Evolutionary conservation across 2,113 vertebrate genomes (phyloP).

Genomic region (Candoia aspera): DNA sequence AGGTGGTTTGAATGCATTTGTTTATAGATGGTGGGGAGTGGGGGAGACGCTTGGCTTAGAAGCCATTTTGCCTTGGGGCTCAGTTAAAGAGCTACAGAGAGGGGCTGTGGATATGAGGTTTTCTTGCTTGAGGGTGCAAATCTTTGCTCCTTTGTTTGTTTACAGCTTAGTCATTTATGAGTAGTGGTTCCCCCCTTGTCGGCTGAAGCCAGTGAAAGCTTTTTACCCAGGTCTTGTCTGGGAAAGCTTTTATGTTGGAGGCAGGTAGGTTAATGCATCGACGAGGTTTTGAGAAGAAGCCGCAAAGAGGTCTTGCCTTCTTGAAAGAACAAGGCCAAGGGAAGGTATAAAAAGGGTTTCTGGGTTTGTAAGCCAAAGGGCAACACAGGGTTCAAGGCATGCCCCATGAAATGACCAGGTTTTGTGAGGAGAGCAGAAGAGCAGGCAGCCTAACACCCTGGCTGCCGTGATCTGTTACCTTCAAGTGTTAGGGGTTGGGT

Average conservation of each 20-base stretch:
- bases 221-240: slow-evolving; percentile 51
- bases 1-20: neutral
- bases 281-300: slow-evolving; percentile 1
- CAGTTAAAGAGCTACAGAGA: slow-evolving; percentile 21
- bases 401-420: neutral
- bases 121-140: slow-evolving; percentile 14
- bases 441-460: neutral
- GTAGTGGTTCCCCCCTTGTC: neutral
- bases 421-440: neutral
- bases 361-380: neutral
- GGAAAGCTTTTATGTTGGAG: slow-evolving; percentile 46
- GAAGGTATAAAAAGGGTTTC: neutral
- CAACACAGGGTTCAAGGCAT: neutral
- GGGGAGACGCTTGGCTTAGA: neutral
- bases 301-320: neutral
- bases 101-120: neutral
- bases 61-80: neutral
- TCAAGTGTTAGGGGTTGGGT: neutral
- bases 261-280: slow-evolving; percentile 55
- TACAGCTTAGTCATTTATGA: neutral
- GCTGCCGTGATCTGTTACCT: neutral
- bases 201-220: slow-evolving; percentile 47
- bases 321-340: neutral
- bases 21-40: neutral
- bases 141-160: slow-evolving; percentile 5